phyloP scores from a whole-genome alignment of 2,888 invertebrate species.

The Parnassius apollo region DNA sequence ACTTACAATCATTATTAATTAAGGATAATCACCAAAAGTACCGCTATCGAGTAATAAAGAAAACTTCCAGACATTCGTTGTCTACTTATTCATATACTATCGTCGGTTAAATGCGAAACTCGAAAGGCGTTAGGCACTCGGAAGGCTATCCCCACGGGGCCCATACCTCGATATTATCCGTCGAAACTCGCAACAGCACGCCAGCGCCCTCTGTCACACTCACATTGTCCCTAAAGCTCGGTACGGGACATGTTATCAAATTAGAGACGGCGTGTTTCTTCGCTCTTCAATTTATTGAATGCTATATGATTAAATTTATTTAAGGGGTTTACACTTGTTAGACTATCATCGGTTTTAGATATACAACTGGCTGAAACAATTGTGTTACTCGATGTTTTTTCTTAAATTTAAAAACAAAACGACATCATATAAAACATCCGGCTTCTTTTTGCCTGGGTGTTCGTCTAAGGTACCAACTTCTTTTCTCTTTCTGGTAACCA shows the following conservation, averaged over 20 bases:
- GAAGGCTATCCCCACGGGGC: conserved; percentile 44
- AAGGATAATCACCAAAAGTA: conserved; percentile 8
- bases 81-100: conserved; percentile 7
- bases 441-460: too few relatives aligned
- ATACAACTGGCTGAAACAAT: too few relatives aligned
- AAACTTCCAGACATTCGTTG: conserved; percentile 2
- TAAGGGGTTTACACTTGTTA: neutral
- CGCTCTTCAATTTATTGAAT: conserved; percentile 9
- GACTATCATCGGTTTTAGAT: neutral
- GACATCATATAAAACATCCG: too few relatives aligned
- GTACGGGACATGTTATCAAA: conserved; percentile 18
- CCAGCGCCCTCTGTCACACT: conserved; percentile 30
- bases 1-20: neutral
- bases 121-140: conserved; percentile 28
- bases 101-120: conserved; percentile 29
- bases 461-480: too few relatives aligned
- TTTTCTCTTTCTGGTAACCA: too few relatives aligned
- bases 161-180: conserved; percentile 61
- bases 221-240: conserved; percentile 7
- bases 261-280: conserved; percentile 9
- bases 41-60: conserved; percentile 12
- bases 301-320: conserved; percentile 4
- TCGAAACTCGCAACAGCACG: conserved; percentile 46
- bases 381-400: too few relatives aligned
- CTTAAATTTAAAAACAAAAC: too few relatives aligned